These are phyloP conservation scores for Epistrophe eligans DNA, from an alignment of 2,888 invertebrate species.

Conservation along the genomic window DNA sequence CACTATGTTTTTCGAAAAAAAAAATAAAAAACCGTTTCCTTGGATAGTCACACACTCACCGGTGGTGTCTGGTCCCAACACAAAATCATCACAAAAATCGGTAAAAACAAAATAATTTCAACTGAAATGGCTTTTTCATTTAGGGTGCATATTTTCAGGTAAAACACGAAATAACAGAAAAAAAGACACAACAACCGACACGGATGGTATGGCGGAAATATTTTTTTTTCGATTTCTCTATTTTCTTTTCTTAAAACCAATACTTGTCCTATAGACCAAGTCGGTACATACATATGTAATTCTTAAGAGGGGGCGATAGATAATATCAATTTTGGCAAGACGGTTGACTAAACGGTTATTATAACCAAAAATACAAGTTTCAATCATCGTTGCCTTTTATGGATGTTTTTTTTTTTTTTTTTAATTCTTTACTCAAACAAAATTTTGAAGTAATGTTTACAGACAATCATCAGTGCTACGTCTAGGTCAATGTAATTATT, in stretches of 20 bases:
- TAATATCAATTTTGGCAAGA: slow-evolving; percentile 35
- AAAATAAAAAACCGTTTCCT: no score
- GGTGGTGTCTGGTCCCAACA: no score
- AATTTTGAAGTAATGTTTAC: slow-evolving; percentile 42
- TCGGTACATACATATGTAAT: background rate
- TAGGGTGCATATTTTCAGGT: background rate
- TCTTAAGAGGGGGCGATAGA: slow-evolving; percentile 23
- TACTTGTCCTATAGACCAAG: background rate
- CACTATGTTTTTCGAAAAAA: no score
- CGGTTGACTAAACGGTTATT: slow-evolving; percentile 18
- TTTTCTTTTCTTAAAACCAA: slow-evolving; percentile 13
- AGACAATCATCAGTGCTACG: slow-evolving; percentile 35
- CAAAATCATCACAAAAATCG: background rate
- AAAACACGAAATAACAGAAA: background rate
- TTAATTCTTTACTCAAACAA: slow-evolving; percentile 13
- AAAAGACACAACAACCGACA: background rate
- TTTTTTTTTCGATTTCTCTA: background rate
- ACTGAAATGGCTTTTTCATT: background rate
- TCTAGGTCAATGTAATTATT: slow-evolving; percentile 51
- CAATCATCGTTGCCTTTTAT: slow-evolving; percentile 41
- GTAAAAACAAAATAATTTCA: background rate
- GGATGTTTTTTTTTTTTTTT: background rate
- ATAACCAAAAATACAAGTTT: slow-evolving; percentile 42
- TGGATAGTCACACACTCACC: background rate
- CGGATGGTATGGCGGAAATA: background rate